phyloP scores from a whole-genome alignment of 1,140 invertebrate genomes.

The Papilio glaucus region DNA sequence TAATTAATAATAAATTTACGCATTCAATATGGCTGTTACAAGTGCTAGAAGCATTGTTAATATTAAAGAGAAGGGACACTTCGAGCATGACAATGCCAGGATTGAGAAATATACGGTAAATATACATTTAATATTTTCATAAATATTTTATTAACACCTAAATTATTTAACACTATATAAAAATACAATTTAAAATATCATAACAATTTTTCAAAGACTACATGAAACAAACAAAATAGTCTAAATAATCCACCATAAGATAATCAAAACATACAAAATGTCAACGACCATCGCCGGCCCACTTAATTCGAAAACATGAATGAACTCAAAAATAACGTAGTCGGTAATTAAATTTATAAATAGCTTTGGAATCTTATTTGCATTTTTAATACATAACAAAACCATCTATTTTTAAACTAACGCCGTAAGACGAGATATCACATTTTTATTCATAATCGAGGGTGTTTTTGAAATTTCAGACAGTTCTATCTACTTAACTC shows the following conservation, averaged over 20 bases:
- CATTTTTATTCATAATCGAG: background rate
- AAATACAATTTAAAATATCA: background rate
- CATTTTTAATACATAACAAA: constrained; percentile 21
- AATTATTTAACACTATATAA: background rate
- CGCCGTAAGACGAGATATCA: background rate
- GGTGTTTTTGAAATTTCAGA: background rate
- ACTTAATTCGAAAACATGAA: constrained; percentile 22
- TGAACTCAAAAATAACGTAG: constrained; percentile 30
- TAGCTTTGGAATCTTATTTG: constrained; percentile 26
- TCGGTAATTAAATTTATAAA: constrained; percentile 13
- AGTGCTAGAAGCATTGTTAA: constrained; percentile 74
- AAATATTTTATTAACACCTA: background rate
- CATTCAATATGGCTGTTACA: constrained; percentile 70
- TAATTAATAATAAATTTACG: constrained; percentile 32
- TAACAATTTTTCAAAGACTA: background rate
- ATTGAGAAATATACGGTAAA: constrained; percentile 77
- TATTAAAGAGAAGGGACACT: constrained; percentile 74
- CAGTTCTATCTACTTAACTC: background rate
- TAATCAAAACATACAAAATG: constrained; percentile 25
- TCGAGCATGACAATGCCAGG: constrained; percentile 70
- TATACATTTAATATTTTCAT: constrained; percentile 40
- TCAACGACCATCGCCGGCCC: constrained; percentile 22
- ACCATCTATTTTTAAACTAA: constrained; percentile 13
- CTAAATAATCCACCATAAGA: background rate
- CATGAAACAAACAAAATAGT: background rate